Evolutionary conservation across 1,140 invertebrate genomes (phyloP).

Genomic region (Euura lappo): DNA sequence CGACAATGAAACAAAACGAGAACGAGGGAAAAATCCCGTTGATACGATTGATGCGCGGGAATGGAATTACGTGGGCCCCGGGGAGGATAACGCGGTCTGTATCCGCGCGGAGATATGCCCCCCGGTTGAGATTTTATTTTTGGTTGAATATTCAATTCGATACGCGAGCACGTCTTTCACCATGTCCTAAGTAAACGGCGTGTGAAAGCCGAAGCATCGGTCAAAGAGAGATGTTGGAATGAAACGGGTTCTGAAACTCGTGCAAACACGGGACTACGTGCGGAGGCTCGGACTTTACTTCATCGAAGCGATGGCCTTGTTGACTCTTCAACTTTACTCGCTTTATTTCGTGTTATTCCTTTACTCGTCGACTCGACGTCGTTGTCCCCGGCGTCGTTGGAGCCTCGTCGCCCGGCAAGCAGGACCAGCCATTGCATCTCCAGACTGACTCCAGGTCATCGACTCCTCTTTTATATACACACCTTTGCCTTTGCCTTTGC

Average conservation of each 20-base stretch:
- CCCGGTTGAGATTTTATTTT: slow-evolving; percentile 12
- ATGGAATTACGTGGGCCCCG: too few species aligned
- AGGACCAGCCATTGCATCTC: not conserved
- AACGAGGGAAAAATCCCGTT: too few species aligned
- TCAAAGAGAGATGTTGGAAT: slow-evolving; percentile 32
- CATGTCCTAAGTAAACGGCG: slow-evolving; percentile 20
- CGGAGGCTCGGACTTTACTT: not conserved
- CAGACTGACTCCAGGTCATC: not conserved
- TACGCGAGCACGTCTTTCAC: slow-evolving; percentile 21
- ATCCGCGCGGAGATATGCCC: too few species aligned
- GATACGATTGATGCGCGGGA: too few species aligned
- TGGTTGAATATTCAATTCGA: slow-evolving; percentile 47
- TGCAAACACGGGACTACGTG: slow-evolving; percentile 41
- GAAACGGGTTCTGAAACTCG: slow-evolving; percentile 51
- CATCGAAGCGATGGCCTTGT: slow-evolving; percentile 39
- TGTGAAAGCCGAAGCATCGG: slow-evolving; percentile 6
- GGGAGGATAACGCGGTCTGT: too few species aligned
- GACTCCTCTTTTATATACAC: not conserved
- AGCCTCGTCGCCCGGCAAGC: not conserved
- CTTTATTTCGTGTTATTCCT: slow-evolving; percentile 13
- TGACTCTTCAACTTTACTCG: slow-evolving; percentile 54
- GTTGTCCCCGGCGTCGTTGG: slow-evolving; percentile 5
- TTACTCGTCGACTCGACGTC: slow-evolving; percentile 10
- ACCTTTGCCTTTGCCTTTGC: too few species aligned
- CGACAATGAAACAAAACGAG: too few species aligned